These are phyloP conservation scores for Hipparchia sbordonii DNA, from an alignment of 2,888 invertebrate genomes.

Conservation along the genomic window DNA sequence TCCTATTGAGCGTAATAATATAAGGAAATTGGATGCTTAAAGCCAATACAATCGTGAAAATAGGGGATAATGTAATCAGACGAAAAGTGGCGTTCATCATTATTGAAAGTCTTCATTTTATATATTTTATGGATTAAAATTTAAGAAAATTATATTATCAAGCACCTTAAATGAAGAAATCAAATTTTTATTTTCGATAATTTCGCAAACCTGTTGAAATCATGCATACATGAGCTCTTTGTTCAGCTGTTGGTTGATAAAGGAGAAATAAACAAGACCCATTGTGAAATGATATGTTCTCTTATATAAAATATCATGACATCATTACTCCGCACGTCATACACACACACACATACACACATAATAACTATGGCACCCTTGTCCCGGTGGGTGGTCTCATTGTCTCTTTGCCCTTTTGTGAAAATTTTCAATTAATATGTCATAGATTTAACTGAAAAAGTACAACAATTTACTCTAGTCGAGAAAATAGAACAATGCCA, in stretches of 20 bases:
- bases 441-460: conserved; percentile 52
- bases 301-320: no score
- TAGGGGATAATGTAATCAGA: conserved; percentile 25
- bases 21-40: conserved; percentile 60
- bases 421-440: conserved; percentile 67
- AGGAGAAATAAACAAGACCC: no score
- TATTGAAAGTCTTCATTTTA: conserved; percentile 5
- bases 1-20: conserved; percentile 55
- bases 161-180: no score
- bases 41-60: conserved; percentile 43
- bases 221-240: no score
- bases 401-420: conserved; percentile 61
- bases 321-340: conserved; percentile 51
- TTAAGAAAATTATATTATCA: not conserved
- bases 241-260: no score
- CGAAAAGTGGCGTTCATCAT: conserved; percentile 18
- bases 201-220: no score
- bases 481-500: conserved; percentile 9
- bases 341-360: conserved; percentile 28
- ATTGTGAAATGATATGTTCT: no score
- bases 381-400: conserved; percentile 45
- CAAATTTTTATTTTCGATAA: no score
- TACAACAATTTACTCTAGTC: conserved; percentile 47
- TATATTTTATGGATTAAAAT: not conserved
- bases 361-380: conserved; percentile 44